phyloP scores from a whole-genome alignment of 2,113 vertebrate species.

The Synchiropus splendidus region DNA sequence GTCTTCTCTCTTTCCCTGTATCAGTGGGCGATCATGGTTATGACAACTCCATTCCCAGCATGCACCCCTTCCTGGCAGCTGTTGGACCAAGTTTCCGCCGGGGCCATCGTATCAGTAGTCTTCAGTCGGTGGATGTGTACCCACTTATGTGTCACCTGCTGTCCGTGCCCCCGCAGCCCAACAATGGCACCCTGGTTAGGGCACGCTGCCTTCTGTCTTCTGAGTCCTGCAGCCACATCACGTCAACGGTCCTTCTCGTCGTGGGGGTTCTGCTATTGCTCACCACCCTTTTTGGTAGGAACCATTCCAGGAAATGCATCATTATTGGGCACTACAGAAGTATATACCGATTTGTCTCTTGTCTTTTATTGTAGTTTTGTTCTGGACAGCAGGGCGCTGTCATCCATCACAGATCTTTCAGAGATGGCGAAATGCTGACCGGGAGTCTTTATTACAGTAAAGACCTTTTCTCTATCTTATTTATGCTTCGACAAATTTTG shows the following conservation, averaged over 20 bases:
- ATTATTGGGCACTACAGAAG: too few relatives aligned
- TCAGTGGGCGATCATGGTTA: slow-evolving; percentile 95
- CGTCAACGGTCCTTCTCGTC: slow-evolving; percentile 71
- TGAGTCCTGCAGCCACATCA: slow-evolving; percentile 68
- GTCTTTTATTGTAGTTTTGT: too few relatives aligned
- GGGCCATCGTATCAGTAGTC: slow-evolving; percentile 49
- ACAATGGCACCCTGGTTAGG: slow-evolving; percentile 78
- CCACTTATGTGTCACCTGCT: slow-evolving; percentile 90
- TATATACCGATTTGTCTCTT: too few relatives aligned
- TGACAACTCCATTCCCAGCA: slow-evolving; percentile 81
- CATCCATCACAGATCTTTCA: too few relatives aligned
- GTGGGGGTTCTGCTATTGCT: slow-evolving; percentile 72
- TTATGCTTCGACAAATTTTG: too few relatives aligned
- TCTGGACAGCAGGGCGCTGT: too few relatives aligned
- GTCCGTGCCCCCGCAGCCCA: slow-evolving; percentile 65
- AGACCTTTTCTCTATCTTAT: too few relatives aligned
- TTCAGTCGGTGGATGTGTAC: slow-evolving; percentile 85
- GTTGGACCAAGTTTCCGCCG: slow-evolving; percentile 77
- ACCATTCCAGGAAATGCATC: too few relatives aligned
- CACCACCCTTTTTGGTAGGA: slow-evolving; percentile 62
- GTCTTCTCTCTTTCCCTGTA: slow-evolving; percentile 4
- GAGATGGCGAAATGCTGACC: too few relatives aligned
- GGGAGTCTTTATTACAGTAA: too few relatives aligned
- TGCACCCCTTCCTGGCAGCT: slow-evolving; percentile 91
- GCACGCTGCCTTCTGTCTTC: slow-evolving; percentile 70